Evolutionary conservation across 2,888 invertebrate genomes (phyloP).

Genomic region (Lasius platythorax): DNA sequence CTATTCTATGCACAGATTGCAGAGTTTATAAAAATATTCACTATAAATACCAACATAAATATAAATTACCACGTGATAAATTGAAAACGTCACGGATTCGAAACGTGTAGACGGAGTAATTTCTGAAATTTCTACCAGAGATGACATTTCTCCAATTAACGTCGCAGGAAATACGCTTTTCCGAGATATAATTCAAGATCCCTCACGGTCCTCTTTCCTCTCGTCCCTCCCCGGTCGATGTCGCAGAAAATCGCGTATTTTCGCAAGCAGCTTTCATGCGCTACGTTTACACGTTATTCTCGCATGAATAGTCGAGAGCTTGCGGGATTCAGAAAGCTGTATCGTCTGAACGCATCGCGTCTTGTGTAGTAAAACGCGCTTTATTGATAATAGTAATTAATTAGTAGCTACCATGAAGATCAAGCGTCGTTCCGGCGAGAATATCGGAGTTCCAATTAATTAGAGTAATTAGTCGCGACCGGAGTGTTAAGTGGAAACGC

Average conservation of each 20-base stretch:
- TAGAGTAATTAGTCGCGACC: slow-evolving; percentile 83
- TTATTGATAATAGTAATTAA: slow-evolving; percentile 73
- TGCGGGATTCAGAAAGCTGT: slow-evolving; percentile 8
- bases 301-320: slow-evolving; percentile 16
- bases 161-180: slow-evolving; percentile 16
- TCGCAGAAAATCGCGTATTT: slow-evolving; percentile 43
- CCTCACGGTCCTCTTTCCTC: background rate
- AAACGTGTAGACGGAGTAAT: background rate
- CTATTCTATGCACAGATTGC: too few species aligned
- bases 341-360: background rate
- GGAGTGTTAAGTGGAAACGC: slow-evolving; percentile 83
- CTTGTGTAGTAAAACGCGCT: background rate
- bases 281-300: slow-evolving; percentile 36
- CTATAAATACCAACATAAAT: slow-evolving; percentile 1
- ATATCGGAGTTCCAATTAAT: slow-evolving; percentile 81
- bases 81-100: slow-evolving; percentile 22
- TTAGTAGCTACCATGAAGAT: slow-evolving; percentile 74
- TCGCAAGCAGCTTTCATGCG: background rate
- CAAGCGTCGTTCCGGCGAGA: slow-evolving; percentile 67
- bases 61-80: slow-evolving; percentile 33
- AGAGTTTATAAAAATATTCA: background rate
- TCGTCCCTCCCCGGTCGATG: background rate
- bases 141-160: slow-evolving; percentile 33
- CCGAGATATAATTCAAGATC: slow-evolving; percentile 35
- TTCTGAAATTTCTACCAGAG: slow-evolving; percentile 25